Percentiles rank a stretch among this genome's conserved stretches.
These are phyloP conservation scores for Urocolius indicus DNA, from an alignment of 2,113 vertebrate genomes.

Conservation along the genomic window DNA sequence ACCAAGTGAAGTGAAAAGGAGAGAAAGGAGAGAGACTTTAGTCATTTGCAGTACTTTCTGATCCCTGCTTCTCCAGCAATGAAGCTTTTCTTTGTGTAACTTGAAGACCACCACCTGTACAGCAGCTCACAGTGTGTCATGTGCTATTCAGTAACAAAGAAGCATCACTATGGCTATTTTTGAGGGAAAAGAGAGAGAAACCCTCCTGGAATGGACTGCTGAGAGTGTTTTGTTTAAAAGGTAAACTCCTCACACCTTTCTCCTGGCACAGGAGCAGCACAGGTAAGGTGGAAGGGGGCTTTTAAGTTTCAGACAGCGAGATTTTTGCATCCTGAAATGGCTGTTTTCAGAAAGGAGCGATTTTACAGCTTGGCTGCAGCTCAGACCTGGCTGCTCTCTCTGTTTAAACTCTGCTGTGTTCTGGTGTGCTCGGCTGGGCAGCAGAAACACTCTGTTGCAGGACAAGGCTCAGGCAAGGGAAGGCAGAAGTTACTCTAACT, in stretches of 20 bases:
- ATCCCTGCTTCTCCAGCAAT: not conserved
- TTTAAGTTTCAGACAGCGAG: fast-evolving
- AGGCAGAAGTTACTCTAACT: not conserved
- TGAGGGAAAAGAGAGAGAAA: not conserved
- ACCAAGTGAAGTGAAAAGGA: not conserved
- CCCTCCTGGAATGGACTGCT: not conserved
- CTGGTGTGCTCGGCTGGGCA: not conserved
- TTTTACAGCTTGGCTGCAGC: not conserved
- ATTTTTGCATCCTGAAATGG: not conserved
- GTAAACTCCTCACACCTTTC: not conserved
- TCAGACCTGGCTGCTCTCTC: not conserved
- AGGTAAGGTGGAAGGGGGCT: fast-evolving
- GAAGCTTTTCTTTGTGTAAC: not conserved
- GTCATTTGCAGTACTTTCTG: not conserved
- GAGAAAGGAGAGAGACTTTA: not conserved
- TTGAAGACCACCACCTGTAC: not conserved
- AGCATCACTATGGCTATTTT: not conserved
- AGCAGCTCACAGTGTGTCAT: not conserved
- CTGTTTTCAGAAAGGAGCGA: not conserved
- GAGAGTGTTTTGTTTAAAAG: not conserved
- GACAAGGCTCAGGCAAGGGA: fast-evolving
- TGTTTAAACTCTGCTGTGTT: not conserved
- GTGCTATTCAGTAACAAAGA: not conserved
- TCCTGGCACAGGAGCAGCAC: not conserved
- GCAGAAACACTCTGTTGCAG: fast-evolving